Evolutionary conservation across 2,797 vertebrate species (phyloP), one percentile per base, ranked within the genome.

Genomic region (Staurois parvus): DNA sequence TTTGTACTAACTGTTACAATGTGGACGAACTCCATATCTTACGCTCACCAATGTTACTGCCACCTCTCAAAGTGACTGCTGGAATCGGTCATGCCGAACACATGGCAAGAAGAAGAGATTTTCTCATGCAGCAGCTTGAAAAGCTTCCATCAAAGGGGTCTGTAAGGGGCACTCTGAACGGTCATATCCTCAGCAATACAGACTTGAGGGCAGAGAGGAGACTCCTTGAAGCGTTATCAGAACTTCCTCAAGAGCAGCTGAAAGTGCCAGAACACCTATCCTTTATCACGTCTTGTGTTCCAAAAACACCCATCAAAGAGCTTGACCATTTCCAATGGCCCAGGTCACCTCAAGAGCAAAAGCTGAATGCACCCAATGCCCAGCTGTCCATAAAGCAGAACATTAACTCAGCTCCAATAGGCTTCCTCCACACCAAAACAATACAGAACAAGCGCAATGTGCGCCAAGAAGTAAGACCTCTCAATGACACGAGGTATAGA

Each of bases 261-360:
- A 85, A 87, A 78, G 78, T 85, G 30, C 17, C 84, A 0, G 66
- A 90, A 28, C 8, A 5, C 0, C 45, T 1, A 0, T 80, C 52
- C 0, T 85, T 82, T 21, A 68, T 90, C 79, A 56, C 88, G 30
- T 84, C 88, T 6, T 28, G 17, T 2, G 81, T 40, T 28, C 45
- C 79, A 19, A 84, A 40, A 68, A 59, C 83, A 12, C 34, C 88
- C 1, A 6, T 87, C 42, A 79, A 87, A 0, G 28, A 79, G 6
- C 12, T 77, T 0, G 59, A 90, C 45, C 85, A 0, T 24, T 91
- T 87, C 72, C 75, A 84, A 66, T 85, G 89, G 86, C 85, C 79
- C n/a, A 89, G 88, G 87, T 88, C 91, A 52, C 32, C 90, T 72
- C 64, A 83, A 28, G 76, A 92, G 13, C 88, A 90, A 32, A 90